Evolutionary conservation across 2,113 vertebrate genomes (phyloP).

Genomic region (Saccopteryx bilineata): DNA sequence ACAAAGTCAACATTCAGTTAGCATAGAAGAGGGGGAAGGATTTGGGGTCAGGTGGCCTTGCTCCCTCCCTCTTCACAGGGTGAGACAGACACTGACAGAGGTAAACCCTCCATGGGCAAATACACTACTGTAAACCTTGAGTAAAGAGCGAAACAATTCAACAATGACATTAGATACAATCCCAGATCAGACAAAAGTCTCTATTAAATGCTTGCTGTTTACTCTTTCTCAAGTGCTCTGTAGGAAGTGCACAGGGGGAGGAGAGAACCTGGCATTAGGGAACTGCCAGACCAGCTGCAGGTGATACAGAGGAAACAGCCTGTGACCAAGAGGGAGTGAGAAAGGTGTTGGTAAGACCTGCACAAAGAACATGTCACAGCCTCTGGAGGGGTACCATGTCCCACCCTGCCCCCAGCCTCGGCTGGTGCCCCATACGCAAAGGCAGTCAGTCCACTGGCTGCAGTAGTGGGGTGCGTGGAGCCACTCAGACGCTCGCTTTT

Average conservation of each 20-base stretch:
- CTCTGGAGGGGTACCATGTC: accelerated
- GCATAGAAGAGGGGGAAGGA: neutral
- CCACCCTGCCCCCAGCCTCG: neutral
- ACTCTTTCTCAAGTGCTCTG: neutral
- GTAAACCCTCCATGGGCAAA: neutral
- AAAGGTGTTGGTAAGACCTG: neutral
- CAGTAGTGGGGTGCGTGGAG: neutral
- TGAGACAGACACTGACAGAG: neutral
- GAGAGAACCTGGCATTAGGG: neutral
- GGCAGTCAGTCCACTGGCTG: neutral
- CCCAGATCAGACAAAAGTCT: neutral
- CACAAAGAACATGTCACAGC: neutral
- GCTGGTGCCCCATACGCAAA: neutral
- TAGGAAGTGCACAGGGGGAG: neutral
- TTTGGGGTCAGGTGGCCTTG: neutral
- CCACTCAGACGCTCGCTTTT: neutral
- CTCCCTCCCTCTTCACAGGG: neutral
- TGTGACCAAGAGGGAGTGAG: neutral
- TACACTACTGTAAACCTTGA: neutral
- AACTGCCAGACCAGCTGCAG: neutral
- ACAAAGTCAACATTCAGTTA: neutral
- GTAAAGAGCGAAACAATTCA: neutral
- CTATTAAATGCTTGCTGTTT: neutral
- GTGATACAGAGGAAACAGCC: neutral
- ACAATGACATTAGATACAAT: neutral